Percentiles rank a stretch among this genome's conserved stretches.
Evolutionary conservation across 2,797 vertebrate species (phyloP).

Genomic region (Linurgus olivaceus): DNA sequence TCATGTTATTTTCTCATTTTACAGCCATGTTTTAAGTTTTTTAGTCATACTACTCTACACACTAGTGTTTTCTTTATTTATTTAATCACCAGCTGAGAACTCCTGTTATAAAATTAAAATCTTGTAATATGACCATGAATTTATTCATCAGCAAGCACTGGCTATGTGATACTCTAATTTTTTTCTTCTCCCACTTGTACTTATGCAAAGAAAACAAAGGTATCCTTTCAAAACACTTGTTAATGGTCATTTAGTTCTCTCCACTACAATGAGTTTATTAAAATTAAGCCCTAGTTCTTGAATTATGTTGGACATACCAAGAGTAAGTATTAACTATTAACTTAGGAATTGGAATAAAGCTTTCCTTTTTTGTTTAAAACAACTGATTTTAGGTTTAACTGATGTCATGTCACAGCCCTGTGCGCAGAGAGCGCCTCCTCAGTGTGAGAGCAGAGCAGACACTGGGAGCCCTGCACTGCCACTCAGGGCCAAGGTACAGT

Average conservation of each 20-base stretch:
- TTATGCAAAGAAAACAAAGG: not conserved
- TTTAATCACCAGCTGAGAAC: constrained; percentile 1
- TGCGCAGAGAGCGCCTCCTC: not conserved
- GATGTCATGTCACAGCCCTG: not conserved
- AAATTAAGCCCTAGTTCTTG: not conserved
- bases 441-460: not conserved
- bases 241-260: not conserved
- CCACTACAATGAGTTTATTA: not conserved
- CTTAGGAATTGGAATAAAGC: not conserved
- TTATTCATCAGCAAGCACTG: not conserved
- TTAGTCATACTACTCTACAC: not conserved
- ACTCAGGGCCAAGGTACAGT: not conserved
- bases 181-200: constrained; percentile 41
- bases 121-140: not conserved
- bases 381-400: not conserved
- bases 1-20: not conserved
- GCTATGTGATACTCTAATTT: not conserved
- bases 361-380: not conserved
- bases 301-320: not conserved
- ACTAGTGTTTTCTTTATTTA: not conserved
- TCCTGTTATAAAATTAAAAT: not conserved
- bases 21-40: not conserved
- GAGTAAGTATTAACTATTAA: not conserved
- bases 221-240: not conserved
- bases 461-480: not conserved